Conservation (phyloP, 2,888 invertebrate genomes). For the Polyommatus icarus region DNA sequence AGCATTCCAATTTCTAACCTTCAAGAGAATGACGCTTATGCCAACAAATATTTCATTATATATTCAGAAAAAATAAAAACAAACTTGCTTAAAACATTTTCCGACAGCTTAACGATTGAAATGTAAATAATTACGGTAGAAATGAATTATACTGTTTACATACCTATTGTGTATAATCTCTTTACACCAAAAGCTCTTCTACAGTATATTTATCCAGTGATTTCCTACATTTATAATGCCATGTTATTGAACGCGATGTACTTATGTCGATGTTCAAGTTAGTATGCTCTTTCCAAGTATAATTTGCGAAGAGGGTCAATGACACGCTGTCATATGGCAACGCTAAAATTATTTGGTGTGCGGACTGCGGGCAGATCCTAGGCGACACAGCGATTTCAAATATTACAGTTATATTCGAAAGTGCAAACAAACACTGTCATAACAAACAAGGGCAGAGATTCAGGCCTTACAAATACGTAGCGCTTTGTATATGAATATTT, state of each 20-base stretch:
- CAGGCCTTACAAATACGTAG: conserved; percentile 4
- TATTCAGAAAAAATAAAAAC: background rate
- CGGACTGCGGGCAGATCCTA: conserved; percentile 20
- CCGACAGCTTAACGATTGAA: background rate
- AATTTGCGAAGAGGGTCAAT: conserved; percentile 17
- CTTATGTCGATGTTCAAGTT: background rate
- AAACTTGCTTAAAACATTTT: background rate
- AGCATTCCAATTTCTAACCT: conserved; percentile 29
- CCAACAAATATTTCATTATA: conserved; percentile 7
- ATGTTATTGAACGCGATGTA: background rate
- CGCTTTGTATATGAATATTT: background rate
- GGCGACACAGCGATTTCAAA: conserved; percentile 22
- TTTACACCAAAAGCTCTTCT: background rate
- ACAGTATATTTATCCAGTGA: background rate
- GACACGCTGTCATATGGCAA: conserved; percentile 11
- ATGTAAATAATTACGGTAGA: background rate
- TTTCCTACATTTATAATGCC: background rate
- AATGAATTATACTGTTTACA: background rate
- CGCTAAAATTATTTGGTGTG: conserved; percentile 25
- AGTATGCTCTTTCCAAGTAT: background rate
- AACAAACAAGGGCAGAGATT: conserved; percentile 22
- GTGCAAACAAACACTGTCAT: conserved; percentile 24
- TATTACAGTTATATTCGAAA: conserved; percentile 28
- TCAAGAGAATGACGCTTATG: conserved; percentile 9
- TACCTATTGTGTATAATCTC: background rate